These are phyloP conservation scores for Sander lucioperca DNA, from an alignment of 2,113 vertebrate genomes.

Conservation along the genomic window DNA sequence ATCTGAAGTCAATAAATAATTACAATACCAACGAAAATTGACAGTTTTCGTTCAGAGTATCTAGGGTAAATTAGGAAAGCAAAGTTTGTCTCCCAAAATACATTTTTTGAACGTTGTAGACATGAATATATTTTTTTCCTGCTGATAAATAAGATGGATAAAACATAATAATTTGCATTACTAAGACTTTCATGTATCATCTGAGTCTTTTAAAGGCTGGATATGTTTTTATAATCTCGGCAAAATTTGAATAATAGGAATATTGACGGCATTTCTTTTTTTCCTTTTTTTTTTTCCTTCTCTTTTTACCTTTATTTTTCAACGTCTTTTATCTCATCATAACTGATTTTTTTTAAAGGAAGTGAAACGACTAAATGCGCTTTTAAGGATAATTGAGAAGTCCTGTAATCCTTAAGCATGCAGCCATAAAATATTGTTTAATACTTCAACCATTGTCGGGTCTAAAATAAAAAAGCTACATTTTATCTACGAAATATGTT, in stretches of 20 bases:
- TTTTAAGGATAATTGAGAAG: conserved; percentile 15
- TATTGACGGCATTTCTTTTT: conserved; percentile 5
- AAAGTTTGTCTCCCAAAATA: conserved; percentile 13
- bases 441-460: not conserved
- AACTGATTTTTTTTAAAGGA: not conserved
- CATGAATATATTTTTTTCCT: not conserved
- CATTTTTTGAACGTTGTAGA: not conserved
- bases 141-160: not conserved
- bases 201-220: not conserved
- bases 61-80: not conserved
- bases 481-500: not conserved
- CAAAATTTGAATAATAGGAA: conserved; percentile 10
- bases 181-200: not conserved
- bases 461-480: not conserved
- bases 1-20: not conserved
- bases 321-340: not conserved
- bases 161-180: conserved; percentile 13
- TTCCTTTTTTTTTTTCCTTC: not conserved
- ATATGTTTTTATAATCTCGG: not conserved
- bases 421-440: not conserved
- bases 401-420: not conserved
- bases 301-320: not conserved
- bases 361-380: conserved; percentile 2
- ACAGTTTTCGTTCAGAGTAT: not conserved
- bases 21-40: not conserved